phyloP scores from a whole-genome alignment of 2,797 vertebrate species.

The Sciurus vulgaris region DNA sequence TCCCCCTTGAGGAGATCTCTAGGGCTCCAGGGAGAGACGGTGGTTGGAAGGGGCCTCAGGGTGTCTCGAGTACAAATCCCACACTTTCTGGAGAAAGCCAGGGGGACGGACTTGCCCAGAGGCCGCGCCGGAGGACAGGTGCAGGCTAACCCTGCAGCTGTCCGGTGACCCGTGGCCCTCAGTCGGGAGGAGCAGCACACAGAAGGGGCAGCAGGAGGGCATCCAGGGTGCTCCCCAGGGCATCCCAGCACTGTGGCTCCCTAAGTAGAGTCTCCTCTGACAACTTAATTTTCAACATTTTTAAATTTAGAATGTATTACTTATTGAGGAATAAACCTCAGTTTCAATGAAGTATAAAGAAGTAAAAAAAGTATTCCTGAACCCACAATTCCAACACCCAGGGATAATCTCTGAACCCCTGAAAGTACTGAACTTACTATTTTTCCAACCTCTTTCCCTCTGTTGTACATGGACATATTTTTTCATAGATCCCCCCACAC shows the following conservation, averaged over 20 bases:
- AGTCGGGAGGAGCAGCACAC: fast-evolving
- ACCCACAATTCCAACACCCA: not conserved
- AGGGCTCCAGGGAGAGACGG: not conserved
- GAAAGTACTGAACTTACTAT: not conserved
- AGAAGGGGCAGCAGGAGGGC: no score
- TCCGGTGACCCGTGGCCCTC: fast-evolving
- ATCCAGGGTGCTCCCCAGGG: fast-evolving
- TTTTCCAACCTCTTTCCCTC: no score
- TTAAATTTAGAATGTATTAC: not conserved
- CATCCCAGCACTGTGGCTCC: not conserved
- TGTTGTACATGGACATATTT: not conserved
- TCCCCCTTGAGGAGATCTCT: not conserved
- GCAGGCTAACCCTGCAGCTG: fast-evolving
- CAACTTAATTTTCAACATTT: not conserved
- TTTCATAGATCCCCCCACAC: not conserved
- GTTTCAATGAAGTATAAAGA: not conserved
- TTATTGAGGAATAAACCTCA: constrained; percentile 7
- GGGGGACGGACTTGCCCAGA: not conserved
- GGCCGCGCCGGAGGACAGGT: fast-evolving
- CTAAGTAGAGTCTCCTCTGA: not conserved
- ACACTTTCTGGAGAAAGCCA: not conserved
- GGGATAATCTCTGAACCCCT: not conserved
- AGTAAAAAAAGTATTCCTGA: not conserved
- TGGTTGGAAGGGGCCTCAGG: not conserved
- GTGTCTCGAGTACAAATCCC: not conserved